Conservation (phyloP, 2,888 invertebrate genomes). For the Hypolimnas misippus region DNA sequence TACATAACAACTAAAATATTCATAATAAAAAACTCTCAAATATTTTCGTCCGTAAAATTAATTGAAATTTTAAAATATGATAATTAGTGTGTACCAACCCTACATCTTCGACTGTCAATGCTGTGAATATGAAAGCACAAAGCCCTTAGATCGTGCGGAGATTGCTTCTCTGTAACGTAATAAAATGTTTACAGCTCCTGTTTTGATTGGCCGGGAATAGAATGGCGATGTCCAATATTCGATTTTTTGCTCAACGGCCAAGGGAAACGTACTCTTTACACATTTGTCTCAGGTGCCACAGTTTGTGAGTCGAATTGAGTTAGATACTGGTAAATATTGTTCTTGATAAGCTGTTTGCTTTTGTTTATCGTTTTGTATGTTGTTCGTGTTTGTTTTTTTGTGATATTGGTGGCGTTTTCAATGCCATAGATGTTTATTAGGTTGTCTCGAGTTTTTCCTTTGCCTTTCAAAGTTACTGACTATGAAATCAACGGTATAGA, state of each 20-base stretch:
- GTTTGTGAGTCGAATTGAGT: not conserved
- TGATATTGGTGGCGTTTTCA: not conserved
- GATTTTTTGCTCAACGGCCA: conserved; percentile 16
- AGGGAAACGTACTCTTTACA: conserved; percentile 24
- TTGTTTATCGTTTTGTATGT: not conserved
- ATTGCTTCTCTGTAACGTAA: conserved; percentile 55
- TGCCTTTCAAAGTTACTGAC: no score
- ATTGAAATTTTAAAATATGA: no score
- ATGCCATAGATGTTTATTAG: no score
- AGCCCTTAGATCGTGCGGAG: conserved; percentile 62
- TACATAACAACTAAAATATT: no score
- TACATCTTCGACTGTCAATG: conserved; percentile 60
- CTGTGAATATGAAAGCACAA: conserved; percentile 65
- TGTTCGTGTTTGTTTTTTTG: not conserved
- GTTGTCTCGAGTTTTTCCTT: no score
- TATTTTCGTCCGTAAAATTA: no score
- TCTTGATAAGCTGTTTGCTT: not conserved
- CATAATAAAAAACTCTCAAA: no score
- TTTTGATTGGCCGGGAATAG: conserved; percentile 37
- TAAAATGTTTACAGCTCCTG: conserved; percentile 50
- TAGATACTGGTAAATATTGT: not conserved
- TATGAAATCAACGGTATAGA: no score
- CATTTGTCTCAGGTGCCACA: conserved; percentile 10
- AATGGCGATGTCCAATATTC: conserved; percentile 16
- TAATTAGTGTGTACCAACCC: conserved; percentile 25